Percentiles rank a stretch among this genome's conserved stretches.
These are phyloP conservation scores for Brienomyrus longianalis DNA, from an alignment of 2,113 vertebrate species.

Conservation along the genomic window DNA sequence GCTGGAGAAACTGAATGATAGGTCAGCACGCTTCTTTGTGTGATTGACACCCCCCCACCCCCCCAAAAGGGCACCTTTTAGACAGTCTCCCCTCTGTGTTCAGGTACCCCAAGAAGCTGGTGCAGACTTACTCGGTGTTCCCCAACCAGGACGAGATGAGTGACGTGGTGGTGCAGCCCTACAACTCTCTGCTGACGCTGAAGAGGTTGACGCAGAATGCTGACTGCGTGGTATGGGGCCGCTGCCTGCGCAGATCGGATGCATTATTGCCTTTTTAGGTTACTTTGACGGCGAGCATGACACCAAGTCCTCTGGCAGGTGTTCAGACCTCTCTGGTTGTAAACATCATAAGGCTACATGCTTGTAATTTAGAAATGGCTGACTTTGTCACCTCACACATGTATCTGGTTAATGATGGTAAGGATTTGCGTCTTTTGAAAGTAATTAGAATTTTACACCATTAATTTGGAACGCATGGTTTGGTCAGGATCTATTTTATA, in stretches of 20 bases:
- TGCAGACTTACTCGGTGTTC: conserved; percentile 96
- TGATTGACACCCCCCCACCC: not conserved
- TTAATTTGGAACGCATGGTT: not conserved
- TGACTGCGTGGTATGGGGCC: conserved; percentile 79
- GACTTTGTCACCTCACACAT: not conserved
- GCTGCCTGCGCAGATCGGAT: not conserved
- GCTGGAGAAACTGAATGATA: conserved; percentile 93
- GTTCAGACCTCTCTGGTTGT: not conserved
- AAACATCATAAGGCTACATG: not conserved
- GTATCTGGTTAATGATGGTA: not conserved
- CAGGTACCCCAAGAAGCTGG: conserved; percentile 96
- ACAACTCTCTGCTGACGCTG: conserved; percentile 91
- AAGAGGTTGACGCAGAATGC: conserved; percentile 97
- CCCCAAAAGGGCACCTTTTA: not conserved
- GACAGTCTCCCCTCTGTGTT: not conserved
- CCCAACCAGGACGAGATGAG: conserved; percentile 99
- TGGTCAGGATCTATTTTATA: not conserved
- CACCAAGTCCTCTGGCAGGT: not conserved
- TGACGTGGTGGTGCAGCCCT: conserved; percentile 93
- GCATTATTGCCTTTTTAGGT: not conserved
- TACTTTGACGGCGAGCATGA: not conserved
- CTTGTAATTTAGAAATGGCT: not conserved
- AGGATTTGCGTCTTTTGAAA: not conserved
- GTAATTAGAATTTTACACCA: not conserved
- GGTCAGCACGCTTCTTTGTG: conserved; percentile 55